Evolutionary conservation across 2,113 vertebrate species (phyloP).

Genomic region (Vombatus ursinus): DNA sequence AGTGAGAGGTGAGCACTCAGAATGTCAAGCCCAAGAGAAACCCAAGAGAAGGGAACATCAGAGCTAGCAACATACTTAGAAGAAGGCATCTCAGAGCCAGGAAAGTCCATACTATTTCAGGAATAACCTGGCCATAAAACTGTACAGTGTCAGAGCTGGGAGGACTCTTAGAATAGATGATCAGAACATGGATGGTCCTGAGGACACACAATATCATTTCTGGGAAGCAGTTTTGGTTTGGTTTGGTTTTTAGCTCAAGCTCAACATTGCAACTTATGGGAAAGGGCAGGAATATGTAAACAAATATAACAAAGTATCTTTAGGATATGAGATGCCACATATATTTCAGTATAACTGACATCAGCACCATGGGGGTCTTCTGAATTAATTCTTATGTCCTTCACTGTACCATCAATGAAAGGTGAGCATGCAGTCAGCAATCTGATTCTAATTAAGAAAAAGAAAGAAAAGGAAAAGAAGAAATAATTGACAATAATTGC

Average conservation of each 20-base stretch:
- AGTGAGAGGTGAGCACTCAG: neutral
- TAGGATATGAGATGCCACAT: neutral
- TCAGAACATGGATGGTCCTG: neutral
- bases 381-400: neutral
- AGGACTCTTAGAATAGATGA: neutral
- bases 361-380: neutral
- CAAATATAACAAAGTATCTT: neutral
- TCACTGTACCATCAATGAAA: neutral
- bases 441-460: neutral
- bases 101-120: neutral
- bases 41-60: neutral
- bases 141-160: neutral
- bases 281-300: neutral
- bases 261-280: neutral
- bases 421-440: neutral
- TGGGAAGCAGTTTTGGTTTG: neutral
- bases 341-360: neutral
- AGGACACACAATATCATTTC: neutral
- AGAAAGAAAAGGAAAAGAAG: neutral
- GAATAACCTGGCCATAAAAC: neutral
- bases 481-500: neutral
- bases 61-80: neutral
- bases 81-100: neutral
- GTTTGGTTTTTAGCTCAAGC: neutral
- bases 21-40: neutral